These are phyloP conservation scores for Drosophila athabasca DNA, from an alignment of 1,140 invertebrate genomes.

Conservation along the genomic window DNA sequence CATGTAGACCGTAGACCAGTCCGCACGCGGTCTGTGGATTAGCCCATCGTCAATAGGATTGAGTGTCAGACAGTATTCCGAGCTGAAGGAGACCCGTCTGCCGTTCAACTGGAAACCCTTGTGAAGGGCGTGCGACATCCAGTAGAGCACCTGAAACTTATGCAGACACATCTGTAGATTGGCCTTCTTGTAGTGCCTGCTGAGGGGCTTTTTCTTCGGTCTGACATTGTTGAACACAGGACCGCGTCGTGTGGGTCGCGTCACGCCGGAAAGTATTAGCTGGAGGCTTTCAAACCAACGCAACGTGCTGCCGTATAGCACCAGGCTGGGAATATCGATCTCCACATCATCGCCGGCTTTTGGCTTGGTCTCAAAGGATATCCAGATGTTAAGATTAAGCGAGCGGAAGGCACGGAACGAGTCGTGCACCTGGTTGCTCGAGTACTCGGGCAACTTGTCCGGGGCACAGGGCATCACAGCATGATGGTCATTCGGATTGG, in stretches of 20 bases:
- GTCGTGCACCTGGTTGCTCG: conserved; percentile 95
- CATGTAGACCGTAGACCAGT: conserved; percentile 96
- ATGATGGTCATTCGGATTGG: conserved; percentile 97
- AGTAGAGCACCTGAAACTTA: conserved; percentile 97
- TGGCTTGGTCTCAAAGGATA: conserved; percentile 94
- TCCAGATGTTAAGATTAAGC: conserved; percentile 94
- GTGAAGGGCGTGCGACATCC: conserved; percentile 99
- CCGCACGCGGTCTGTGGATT: conserved; percentile 92
- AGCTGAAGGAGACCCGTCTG: conserved; percentile 92
- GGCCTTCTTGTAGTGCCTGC: conserved; percentile 95
- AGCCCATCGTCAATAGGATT: conserved; percentile 92
- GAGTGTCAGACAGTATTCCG: conserved; percentile 91
- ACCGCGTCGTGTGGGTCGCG: conserved; percentile 95
- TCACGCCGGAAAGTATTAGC: conserved; percentile 97
- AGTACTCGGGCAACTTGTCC: conserved; percentile 98
- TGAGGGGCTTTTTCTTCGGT: conserved; percentile 94
- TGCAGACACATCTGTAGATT: conserved; percentile 94
- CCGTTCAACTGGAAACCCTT: conserved; percentile 96
- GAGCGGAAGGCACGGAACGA: conserved; percentile 97
- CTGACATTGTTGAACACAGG: conserved; percentile 93
- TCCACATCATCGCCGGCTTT: conserved; percentile 85
- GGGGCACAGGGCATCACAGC: conserved; percentile 98
- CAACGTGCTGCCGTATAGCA: conserved; percentile 96
- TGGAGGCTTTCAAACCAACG: conserved; percentile 98
- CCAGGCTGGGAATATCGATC: conserved; percentile 89